Percentiles rank a stretch among this genome's conserved stretches.
Conservation (phyloP, 2,113 vertebrate genomes). For the Heliornis fulica region DNA sequence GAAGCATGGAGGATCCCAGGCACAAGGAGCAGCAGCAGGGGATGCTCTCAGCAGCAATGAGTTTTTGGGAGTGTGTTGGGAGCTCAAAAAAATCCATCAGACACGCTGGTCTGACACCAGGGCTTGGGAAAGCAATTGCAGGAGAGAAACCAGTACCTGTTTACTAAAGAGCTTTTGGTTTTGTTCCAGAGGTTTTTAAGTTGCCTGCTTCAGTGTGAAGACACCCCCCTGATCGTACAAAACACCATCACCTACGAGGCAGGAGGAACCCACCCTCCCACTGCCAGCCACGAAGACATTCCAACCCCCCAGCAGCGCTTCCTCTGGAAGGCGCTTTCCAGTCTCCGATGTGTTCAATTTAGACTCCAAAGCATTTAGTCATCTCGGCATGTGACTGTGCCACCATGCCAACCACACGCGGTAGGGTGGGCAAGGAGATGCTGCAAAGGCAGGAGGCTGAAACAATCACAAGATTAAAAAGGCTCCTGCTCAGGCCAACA, state of each 20-base stretch:
- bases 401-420: conserved; percentile 11
- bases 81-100: not conserved
- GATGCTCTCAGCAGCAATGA: not conserved
- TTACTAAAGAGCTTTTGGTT: not conserved
- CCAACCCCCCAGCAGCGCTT: not conserved
- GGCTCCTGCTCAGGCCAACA: not conserved
- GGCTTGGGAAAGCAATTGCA: not conserved
- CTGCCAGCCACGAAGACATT: not conserved
- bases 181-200: not conserved
- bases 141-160: not conserved
- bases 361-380: conserved; percentile 38
- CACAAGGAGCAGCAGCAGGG: fast-evolving
- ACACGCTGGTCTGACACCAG: not conserved
- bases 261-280: not conserved
- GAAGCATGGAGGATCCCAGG: not conserved
- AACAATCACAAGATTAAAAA: not conserved
- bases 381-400: not conserved
- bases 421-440: not conserved
- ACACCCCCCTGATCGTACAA: not conserved
- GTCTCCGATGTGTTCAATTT: not conserved
- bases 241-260: not conserved
- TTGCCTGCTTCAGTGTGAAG: not conserved
- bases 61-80: not conserved
- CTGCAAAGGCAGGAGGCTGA: not conserved
- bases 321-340: not conserved